Evolutionary conservation across 1,140 invertebrate species (phyloP).

Genomic region (Drusus annulatus): DNA sequence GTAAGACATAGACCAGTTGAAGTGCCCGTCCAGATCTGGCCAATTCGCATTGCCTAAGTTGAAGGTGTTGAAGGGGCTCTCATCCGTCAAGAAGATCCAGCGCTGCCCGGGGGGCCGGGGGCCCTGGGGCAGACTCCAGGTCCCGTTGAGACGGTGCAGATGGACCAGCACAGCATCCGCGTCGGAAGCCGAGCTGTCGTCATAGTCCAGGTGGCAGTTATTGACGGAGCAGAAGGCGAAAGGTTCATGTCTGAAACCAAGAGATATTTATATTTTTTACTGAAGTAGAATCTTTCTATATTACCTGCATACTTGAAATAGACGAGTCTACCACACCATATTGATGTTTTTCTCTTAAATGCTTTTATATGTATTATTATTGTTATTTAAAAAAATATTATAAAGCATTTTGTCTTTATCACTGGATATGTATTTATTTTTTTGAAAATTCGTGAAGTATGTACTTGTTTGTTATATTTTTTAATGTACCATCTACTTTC

Average conservation of each 20-base stretch:
- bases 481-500: no score
- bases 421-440: no score
- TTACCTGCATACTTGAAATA: no score
- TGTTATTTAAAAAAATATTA: no score
- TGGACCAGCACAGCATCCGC: conserved; percentile 75
- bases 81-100: conserved; percentile 77
- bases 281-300: no score
- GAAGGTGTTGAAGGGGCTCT: conserved; percentile 74
- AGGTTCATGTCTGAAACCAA: conserved; percentile 64
- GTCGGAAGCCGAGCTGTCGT: conserved; percentile 62
- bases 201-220: conserved; percentile 72
- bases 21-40: conserved; percentile 71
- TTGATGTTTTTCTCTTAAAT: no score
- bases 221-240: conserved; percentile 73
- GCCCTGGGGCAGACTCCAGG: conserved; percentile 42
- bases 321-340: no score
- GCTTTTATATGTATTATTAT: no score
- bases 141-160: conserved; percentile 68
- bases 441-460: no score
- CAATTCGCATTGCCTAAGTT: conserved; percentile 57
- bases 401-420: no score
- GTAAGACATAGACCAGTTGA: conserved; percentile 75
- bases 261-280: background rate
- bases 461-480: no score
- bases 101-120: conserved; percentile 66